Base-by-base conservation (phyloP, 2,888 invertebrate genomes). In the Lottia gigantea region DNA sequence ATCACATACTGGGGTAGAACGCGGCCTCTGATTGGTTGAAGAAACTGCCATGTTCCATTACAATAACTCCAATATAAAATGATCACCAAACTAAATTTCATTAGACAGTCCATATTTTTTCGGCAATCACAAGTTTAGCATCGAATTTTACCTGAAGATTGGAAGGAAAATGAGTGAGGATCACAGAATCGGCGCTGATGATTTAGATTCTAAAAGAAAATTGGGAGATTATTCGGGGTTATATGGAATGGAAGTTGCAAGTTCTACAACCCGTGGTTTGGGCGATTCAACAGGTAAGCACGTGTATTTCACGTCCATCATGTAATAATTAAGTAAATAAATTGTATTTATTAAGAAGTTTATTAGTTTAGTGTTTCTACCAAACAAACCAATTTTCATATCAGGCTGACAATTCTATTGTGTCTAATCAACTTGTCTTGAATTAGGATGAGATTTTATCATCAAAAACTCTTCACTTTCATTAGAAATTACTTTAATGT, bases 171-270 rank as follows among this genome's bases (percentile, higher is more conserved):
- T 86, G 80, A 81, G 85, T 73, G 87, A 87, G 75, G 87, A 87
- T 73, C 83, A 83, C 70, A 71, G 86, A 70, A 72, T 82, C 80
- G 82, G 85, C 68, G 86, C 85, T 55, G 87, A 87, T 55, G 83
- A 87, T 45, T 82, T 84, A n/a, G 88, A 89, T 66, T 88, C 88
- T 71, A 88, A 88, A 75, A 82, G 89, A 70, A 89, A 89, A 78
- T 86, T 94, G 90, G 96, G 96, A 89, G 96, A 96, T 90, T 96
- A 95, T 88, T 92, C 93, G 71, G 94, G 95, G 31, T 91, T 96
- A 82, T 96, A 96, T 89, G 93, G 94, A 31, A 92, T 91, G 68
- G 91, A 91, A 74, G 84, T 89, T n/a, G 67, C 74, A 3, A 55
- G 76, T 6, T 45, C 75, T 8, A 66, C 77, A 11, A 25, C 76